phyloP scores from a whole-genome alignment of 2,888 invertebrate species.

The Argyresthia goedartella region DNA sequence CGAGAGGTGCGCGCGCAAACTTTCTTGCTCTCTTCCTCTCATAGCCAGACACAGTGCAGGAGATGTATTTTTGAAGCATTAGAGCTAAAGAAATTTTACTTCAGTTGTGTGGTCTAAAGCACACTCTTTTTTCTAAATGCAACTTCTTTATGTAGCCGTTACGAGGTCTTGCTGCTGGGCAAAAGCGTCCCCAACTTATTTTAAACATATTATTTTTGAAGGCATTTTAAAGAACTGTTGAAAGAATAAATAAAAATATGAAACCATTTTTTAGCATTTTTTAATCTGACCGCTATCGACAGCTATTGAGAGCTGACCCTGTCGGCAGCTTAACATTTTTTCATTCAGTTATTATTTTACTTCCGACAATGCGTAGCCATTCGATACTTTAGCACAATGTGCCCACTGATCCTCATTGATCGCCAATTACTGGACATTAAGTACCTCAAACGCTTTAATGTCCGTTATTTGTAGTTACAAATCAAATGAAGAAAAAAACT shows the following conservation, averaged over 20 bases:
- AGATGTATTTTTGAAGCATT: too few relatives aligned
- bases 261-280: background rate
- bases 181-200: too few relatives aligned
- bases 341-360: constrained; percentile 38
- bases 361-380: constrained; percentile 48
- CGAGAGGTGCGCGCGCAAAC: too few relatives aligned
- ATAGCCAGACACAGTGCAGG: too few relatives aligned
- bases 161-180: too few relatives aligned
- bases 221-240: too few relatives aligned
- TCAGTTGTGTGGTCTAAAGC: too few relatives aligned
- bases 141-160: too few relatives aligned
- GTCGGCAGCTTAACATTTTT: constrained; percentile 50
- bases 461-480: constrained; percentile 66
- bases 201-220: too few relatives aligned
- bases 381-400: constrained; percentile 63
- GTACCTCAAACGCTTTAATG: constrained; percentile 66
- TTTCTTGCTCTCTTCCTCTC: too few relatives aligned
- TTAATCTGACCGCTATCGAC: constrained; percentile 45
- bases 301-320: constrained; percentile 48
- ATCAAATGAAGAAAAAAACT: constrained; percentile 52
- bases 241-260: background rate
- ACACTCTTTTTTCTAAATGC: too few relatives aligned
- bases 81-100: too few relatives aligned
- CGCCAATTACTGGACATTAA: constrained; percentile 72
- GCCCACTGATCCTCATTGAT: constrained; percentile 71